Percentiles rank a stretch among this genome's conserved stretches.
phyloP scores from a whole-genome alignment of 2,797 vertebrate species.

The Gila robusta region DNA sequence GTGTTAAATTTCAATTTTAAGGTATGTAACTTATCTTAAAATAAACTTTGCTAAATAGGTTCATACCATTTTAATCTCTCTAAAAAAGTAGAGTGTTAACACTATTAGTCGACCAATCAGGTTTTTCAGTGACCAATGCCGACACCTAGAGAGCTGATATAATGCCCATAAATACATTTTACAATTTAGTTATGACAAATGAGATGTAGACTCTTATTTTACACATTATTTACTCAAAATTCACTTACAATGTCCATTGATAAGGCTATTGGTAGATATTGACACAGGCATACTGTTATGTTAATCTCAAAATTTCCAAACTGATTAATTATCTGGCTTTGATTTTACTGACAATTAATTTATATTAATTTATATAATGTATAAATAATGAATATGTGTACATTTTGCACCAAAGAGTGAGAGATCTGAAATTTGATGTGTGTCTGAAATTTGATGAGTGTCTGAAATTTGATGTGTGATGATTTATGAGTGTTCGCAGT shows the following conservation, averaged over 20 bases:
- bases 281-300: no score
- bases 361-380: neutral
- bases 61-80: neutral
- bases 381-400: neutral
- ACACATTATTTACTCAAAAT: neutral
- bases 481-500: constrained; percentile 16
- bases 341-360: neutral
- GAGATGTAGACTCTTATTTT: neutral
- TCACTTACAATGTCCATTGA: neutral
- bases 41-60: neutral
- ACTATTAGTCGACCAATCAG: neutral
- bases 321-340: neutral
- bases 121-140: neutral
- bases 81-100: neutral
- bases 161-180: neutral
- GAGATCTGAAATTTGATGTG: neutral
- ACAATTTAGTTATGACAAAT: neutral
- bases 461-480: constrained; percentile 24
- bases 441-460: constrained; percentile 17
- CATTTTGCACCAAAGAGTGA: neutral
- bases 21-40: neutral
- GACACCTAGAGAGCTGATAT: neutral
- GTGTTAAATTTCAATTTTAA: neutral
- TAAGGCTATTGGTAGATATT: neutral
- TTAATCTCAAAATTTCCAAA: neutral